phyloP scores from a whole-genome alignment of 2,797 vertebrate genomes.

The Labeo calbasu region DNA sequence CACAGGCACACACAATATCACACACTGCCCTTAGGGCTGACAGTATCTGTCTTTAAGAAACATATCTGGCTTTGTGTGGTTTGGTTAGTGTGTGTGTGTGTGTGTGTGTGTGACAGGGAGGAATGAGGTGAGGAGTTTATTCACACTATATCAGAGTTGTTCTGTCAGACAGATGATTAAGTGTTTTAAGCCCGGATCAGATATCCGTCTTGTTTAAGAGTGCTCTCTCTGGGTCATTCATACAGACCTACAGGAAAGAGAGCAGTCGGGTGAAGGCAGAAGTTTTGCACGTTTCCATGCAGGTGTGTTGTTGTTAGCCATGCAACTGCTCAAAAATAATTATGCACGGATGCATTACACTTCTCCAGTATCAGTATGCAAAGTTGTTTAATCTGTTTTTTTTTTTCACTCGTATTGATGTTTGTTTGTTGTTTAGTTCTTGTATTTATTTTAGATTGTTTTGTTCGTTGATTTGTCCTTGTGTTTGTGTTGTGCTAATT shows the following conservation, averaged over 20 bases:
- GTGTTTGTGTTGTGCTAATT: not conserved
- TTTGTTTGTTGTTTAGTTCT: not conserved
- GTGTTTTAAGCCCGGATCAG: not conserved
- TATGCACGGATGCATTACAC: not conserved
- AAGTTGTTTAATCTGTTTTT: not conserved
- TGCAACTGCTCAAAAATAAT: not conserved
- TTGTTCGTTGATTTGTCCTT: not conserved
- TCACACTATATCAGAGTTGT: not conserved
- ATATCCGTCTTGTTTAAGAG: not conserved
- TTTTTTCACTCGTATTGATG: not conserved
- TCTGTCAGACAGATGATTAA: conserved; percentile 21
- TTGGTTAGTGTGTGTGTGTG: not conserved
- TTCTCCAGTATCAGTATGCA: not conserved
- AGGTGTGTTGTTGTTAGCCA: not conserved
- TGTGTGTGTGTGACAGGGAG: not conserved
- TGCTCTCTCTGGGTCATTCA: not conserved
- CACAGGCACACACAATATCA: conserved; percentile 4
- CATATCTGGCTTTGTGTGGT: conserved; percentile 26
- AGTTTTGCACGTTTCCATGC: not conserved
- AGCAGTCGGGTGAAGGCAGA: not conserved
- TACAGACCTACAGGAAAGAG: not conserved
- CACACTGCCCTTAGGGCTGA: conserved; percentile 20
- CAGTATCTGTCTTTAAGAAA: conserved; percentile 47
- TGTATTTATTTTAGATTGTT: not conserved
- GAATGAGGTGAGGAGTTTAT: not conserved